Evolutionary conservation across 1,140 invertebrate species (phyloP).

Genomic region (Pygmarrhopalites habei): DNA sequence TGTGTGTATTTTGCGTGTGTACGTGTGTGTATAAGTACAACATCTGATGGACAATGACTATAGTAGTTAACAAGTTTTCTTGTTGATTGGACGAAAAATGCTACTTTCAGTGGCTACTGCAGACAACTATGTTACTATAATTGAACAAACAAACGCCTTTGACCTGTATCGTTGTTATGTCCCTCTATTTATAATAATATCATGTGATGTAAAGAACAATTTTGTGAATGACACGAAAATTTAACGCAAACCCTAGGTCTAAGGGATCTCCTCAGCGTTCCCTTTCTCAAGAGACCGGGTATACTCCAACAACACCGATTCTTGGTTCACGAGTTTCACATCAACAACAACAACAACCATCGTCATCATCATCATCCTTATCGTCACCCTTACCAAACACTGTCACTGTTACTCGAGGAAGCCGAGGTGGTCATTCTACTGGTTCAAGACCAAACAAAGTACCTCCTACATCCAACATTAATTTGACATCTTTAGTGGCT

Average conservation of each 20-base stretch:
- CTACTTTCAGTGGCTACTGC: too few relatives aligned
- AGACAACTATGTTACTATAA: too few relatives aligned
- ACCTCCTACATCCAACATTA: not conserved
- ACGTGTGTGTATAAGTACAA: too few relatives aligned
- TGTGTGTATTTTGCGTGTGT: too few relatives aligned
- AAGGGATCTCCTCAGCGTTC: conserved; percentile 27
- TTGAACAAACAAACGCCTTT: too few relatives aligned
- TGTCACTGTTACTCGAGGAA: not conserved
- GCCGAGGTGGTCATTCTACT: not conserved
- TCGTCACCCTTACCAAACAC: not conserved
- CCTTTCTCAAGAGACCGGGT: conserved; percentile 14
- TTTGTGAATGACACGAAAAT: conserved; percentile 29
- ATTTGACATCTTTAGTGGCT: not conserved
- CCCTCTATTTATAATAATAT: too few relatives aligned
- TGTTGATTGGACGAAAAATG: too few relatives aligned
- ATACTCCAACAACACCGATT: not conserved
- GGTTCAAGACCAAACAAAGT: not conserved
- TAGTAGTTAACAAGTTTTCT: too few relatives aligned
- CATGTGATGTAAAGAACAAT: too few relatives aligned
- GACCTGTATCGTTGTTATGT: too few relatives aligned
- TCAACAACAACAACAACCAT: not conserved
- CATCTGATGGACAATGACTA: too few relatives aligned
- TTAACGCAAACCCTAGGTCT: too few relatives aligned
- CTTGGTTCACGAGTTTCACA: not conserved
- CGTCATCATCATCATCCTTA: not conserved